Evolutionary conservation across 2,113 vertebrate genomes (phyloP), one percentile per base, ranked within the genome.

Genomic region (Amia ocellicauda): DNA sequence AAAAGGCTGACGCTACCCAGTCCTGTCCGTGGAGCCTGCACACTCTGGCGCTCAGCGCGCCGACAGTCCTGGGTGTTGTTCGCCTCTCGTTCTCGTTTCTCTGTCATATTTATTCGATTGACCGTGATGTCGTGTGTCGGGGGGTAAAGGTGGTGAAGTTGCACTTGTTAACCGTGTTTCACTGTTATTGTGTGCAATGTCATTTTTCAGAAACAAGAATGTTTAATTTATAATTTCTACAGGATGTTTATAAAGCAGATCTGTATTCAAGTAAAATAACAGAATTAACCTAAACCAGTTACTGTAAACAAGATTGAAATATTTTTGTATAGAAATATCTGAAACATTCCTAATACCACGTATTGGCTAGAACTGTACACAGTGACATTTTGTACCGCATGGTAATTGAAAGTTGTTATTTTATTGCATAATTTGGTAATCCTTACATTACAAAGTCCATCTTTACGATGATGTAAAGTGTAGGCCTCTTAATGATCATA

Each of bases 171-270:
- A n/a, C n/a, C 4, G n/a, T n/a, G 43, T 47, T 47, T 47, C n/a
- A 47, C n/a, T 47, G 4, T 78, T 72, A 75, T 60, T 77, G 76
- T 83, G 83, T 87, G 80, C 81, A 84, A 83, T 88, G 75, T 80
- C 51, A 50, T 62, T 76, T 43, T 66, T 74, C 67, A 73, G 77
- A 68, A 81, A 63, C 11, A 71, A 68, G 81, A 87, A 86, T 87
- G 83, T 85, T 51, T 84, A 76, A 83, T 86, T 86, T 83, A 79
- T 85, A 79, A 66, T 65, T 76, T 74, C 83, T 20, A 67, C 72
- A 73, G 45, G 45, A 54, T 79, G 73, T 77, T 67, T 75, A 36
- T 63, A 70, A 20, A 64, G 40, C 61, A 73, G 59, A 67, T 69
- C 62, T 65, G 52, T 49, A 43, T 20, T 69, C 29, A 47, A 14